These are phyloP conservation scores for Acanthochromis polyacanthus DNA, from an alignment of 2,113 vertebrate species.

Conservation along the genomic window DNA sequence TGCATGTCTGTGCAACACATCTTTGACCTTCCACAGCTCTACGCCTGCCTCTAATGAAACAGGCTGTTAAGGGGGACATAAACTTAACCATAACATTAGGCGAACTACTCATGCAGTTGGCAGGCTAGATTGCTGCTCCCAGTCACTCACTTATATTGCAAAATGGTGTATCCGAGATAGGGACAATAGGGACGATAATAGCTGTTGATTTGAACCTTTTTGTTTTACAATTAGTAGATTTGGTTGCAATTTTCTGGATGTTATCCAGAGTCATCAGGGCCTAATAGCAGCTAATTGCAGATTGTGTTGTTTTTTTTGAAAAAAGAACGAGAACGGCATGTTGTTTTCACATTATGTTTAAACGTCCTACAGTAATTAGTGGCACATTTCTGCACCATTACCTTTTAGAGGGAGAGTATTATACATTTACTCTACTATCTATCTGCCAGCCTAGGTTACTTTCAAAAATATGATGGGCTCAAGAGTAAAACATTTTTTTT, in stretches of 20 bases:
- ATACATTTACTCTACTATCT: too few relatives aligned
- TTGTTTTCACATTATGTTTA: background rate
- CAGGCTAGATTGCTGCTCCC: conserved; percentile 21
- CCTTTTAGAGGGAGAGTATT: background rate
- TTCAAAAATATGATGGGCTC: background rate
- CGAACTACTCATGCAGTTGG: conserved; percentile 54
- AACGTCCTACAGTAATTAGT: background rate
- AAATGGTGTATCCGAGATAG: conserved; percentile 1
- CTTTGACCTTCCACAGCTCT: conserved; percentile 44
- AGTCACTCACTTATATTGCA: conserved; percentile 18
- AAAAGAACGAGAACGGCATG: background rate
- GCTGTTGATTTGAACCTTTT: conserved; percentile 26
- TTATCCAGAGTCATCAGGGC: conserved; percentile 12
- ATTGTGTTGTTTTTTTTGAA: too few relatives aligned
- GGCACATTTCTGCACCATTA: background rate
- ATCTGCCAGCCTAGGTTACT: background rate
- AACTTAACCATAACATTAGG: conserved; percentile 51
- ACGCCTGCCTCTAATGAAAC: conserved; percentile 58
- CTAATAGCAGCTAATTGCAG: background rate
- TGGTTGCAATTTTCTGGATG: conserved; percentile 2
- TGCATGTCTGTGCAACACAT: conserved; percentile 24
- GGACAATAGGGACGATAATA: background rate
- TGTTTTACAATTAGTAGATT: background rate
- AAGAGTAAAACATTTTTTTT: background rate
- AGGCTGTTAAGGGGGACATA: conserved; percentile 50